Conservation (phyloP, 1,140 invertebrate genomes). For the Scaptomyza hsui region DNA sequence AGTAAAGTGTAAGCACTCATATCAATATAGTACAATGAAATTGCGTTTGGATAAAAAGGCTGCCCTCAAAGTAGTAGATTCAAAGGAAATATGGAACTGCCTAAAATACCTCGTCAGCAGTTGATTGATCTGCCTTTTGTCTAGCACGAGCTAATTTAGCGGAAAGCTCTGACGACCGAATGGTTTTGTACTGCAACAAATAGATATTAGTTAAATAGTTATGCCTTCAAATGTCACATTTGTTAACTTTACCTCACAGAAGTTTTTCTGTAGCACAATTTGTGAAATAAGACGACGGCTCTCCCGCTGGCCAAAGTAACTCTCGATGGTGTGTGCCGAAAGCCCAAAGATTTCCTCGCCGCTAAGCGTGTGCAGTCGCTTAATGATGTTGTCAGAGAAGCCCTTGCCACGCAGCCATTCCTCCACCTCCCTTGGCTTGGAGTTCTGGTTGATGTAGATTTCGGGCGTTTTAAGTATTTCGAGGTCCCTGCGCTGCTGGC, state of each 20-base stretch:
- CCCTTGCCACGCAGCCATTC: slow-evolving; percentile 91
- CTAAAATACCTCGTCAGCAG: slow-evolving; percentile 68
- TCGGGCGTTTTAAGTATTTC: slow-evolving; percentile 89
- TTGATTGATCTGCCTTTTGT: slow-evolving; percentile 85
- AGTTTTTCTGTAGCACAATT: slow-evolving; percentile 90
- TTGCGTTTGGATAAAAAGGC: not conserved
- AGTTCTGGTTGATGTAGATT: slow-evolving; percentile 89
- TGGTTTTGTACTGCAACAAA: slow-evolving; percentile 87
- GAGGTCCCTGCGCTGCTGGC: slow-evolving; percentile 86
- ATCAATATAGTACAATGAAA: not conserved
- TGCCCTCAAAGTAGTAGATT: not conserved
- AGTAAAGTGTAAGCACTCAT: not conserved
- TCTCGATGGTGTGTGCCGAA: slow-evolving; percentile 87
- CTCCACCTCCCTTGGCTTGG: slow-evolving; percentile 88
- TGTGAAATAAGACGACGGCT: slow-evolving; percentile 90
- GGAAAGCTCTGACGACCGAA: slow-evolving; percentile 87
- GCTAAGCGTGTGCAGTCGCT: slow-evolving; percentile 87
- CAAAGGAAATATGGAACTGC: not conserved
- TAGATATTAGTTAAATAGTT: too few relatives aligned
- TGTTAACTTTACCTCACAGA: slow-evolving; percentile 88
- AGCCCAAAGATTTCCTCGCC: slow-evolving; percentile 90
- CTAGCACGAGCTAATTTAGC: slow-evolving; percentile 88
- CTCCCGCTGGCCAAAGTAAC: slow-evolving; percentile 88
- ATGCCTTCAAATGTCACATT: too few relatives aligned
- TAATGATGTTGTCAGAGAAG: slow-evolving; percentile 88